A percentile compares a stretch with the other conserved stretches of the same genome.
These are phyloP conservation scores for Phyllotis vaccarum DNA, from an alignment of 2,797 vertebrate genomes.

Conservation along the genomic window DNA sequence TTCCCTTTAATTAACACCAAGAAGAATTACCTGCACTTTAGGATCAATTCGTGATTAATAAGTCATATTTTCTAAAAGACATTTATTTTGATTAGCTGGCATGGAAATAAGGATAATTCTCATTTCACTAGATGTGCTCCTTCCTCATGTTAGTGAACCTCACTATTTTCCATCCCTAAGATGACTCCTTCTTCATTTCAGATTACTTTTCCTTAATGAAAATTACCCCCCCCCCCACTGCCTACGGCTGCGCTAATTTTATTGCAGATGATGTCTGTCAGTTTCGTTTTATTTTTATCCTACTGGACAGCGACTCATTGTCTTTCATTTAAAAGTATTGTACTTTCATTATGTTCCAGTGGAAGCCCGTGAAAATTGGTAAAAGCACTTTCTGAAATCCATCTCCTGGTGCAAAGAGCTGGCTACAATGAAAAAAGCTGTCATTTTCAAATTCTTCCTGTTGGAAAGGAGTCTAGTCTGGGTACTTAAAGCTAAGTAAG, in stretches of 20 bases:
- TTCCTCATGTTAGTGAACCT: not conserved
- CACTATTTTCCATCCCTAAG: constrained; percentile 50
- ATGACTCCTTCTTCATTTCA: constrained; percentile 7
- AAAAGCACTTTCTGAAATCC: constrained; percentile 74
- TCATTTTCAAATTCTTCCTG: not conserved
- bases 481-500: not conserved
- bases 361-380: constrained; percentile 67
- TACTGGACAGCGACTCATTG: constrained; percentile 78
- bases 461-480: constrained; percentile 9
- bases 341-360: constrained; percentile 63
- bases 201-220: constrained; percentile 63
- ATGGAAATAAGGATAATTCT: constrained; percentile 19
- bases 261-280: constrained; percentile 66
- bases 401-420: constrained; percentile 64
- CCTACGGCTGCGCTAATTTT: constrained; percentile 70
- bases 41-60: constrained; percentile 54
- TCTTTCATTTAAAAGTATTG: constrained; percentile 81
- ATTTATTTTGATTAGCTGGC: constrained; percentile 65
- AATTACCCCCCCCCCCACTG: constrained; percentile 44
- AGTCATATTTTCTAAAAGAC: constrained; percentile 60
- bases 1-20: constrained; percentile 39
- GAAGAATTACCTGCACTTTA: constrained; percentile 42
- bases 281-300: constrained; percentile 83
- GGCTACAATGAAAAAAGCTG: constrained; percentile 8
- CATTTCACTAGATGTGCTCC: not conserved